phyloP scores from a whole-genome alignment of 2,113 vertebrate species.

The Gymnorhina tibicen region DNA sequence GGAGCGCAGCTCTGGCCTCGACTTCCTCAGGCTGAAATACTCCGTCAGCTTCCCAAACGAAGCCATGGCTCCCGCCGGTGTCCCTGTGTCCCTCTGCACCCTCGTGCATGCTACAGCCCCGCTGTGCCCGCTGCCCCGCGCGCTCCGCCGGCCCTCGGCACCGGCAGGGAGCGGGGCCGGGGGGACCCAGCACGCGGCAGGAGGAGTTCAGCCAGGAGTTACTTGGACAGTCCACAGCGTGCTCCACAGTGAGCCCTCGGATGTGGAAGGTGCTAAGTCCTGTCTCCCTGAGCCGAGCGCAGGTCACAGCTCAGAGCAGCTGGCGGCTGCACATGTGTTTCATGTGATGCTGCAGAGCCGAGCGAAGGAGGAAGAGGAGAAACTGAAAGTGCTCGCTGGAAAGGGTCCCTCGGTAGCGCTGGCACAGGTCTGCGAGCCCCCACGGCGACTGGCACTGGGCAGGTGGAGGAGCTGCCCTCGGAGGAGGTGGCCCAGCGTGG shows the following conservation, averaged over 20 bases:
- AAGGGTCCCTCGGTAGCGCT: background rate
- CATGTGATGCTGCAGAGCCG: background rate
- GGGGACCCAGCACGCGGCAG: background rate
- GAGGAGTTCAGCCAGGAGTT: background rate
- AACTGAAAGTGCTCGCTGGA: background rate
- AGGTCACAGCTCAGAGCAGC: background rate
- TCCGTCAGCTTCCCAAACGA: slow-evolving; percentile 92
- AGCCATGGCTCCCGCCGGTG: slow-evolving; percentile 71
- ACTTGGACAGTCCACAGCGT: background rate
- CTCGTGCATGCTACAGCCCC: background rate
- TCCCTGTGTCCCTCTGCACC: background rate
- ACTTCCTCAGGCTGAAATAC: slow-evolving; percentile 88
- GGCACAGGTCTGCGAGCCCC: background rate
- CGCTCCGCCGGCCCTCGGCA: background rate
- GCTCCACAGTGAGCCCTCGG: background rate
- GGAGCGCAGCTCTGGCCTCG: slow-evolving; percentile 83
- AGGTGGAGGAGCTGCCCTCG: background rate
- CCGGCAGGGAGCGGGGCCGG: background rate
- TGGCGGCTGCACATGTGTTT: fast-evolving
- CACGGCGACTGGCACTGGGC: fast-evolving
- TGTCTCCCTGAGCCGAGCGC: background rate
- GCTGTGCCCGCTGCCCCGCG: background rate
- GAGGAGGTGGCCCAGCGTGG: background rate
- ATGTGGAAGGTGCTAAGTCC: background rate
- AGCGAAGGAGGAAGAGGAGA: background rate